phyloP scores from a whole-genome alignment of 37 sponge, comb jelly and placozoan genomes.

The Lycopodina hypogea region DNA sequence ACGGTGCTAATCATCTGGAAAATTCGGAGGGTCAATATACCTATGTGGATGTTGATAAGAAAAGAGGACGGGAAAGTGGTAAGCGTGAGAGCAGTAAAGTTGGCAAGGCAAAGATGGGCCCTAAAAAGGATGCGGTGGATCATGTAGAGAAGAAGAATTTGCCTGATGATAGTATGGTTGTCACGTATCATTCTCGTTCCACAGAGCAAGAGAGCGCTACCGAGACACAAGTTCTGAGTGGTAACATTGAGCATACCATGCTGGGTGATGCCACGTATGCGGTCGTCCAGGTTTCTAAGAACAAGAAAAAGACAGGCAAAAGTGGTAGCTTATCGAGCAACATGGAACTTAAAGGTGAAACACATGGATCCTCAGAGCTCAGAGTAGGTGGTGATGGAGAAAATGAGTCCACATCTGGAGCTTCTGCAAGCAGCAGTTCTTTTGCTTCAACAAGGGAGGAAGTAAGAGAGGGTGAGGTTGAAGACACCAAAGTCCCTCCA shows the following conservation, averaged over 20 bases:
- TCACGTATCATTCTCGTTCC: not conserved
- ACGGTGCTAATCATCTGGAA: not conserved
- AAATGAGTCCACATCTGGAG: too few relatives aligned
- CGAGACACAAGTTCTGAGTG: not conserved
- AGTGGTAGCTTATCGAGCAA: too few relatives aligned
- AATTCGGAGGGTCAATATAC: not conserved
- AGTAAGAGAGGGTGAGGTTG: too few relatives aligned
- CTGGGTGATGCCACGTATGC: conserved; percentile 5
- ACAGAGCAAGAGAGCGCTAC: not conserved
- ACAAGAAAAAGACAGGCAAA: not conserved
- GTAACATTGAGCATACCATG: conserved; percentile 15
- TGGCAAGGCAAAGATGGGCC: not conserved
- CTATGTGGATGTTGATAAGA: too few relatives aligned
- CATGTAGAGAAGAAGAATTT: not conserved
- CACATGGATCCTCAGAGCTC: too few relatives aligned
- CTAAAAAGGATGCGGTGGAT: not conserved
- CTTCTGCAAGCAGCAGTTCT: too few relatives aligned
- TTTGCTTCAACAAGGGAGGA: too few relatives aligned
- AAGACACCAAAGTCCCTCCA: not conserved
- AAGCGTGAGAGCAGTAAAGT: not conserved
- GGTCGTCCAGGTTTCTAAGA: conserved; percentile 1
- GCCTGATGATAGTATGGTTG: conserved; percentile 4
- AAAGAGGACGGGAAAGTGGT: not conserved
- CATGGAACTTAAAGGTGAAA: too few relatives aligned
- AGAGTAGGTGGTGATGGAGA: too few relatives aligned